These are phyloP conservation scores for Dendrolimus punctatus DNA, from an alignment of 1,140 invertebrate genomes.

Conservation along the genomic window DNA sequence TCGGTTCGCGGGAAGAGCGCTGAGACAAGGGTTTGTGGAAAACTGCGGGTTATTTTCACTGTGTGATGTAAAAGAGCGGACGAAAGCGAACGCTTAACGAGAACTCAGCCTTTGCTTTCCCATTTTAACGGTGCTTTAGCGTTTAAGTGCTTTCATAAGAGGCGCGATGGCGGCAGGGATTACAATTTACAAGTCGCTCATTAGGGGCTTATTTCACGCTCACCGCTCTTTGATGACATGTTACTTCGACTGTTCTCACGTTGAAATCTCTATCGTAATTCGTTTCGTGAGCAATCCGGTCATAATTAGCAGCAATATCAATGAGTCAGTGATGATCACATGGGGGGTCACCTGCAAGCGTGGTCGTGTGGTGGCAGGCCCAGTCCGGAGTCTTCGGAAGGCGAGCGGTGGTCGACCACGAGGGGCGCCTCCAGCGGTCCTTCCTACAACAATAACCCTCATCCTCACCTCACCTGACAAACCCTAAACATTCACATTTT, in stretches of 20 bases:
- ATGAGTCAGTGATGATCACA: background rate
- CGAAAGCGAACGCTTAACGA: constrained; percentile 40
- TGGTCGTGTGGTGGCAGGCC: constrained; percentile 82
- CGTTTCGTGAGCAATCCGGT: no score
- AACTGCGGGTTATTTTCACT: constrained; percentile 37
- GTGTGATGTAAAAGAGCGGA: constrained; percentile 40
- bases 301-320: no score
- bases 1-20: constrained; percentile 22
- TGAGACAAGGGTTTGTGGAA: constrained; percentile 31
- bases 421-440: constrained; percentile 72
- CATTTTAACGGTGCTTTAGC: constrained; percentile 35
- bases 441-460: constrained; percentile 71
- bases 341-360: constrained; percentile 66
- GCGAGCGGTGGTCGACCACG: constrained; percentile 78
- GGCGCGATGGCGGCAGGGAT: constrained; percentile 16
- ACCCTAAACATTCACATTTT: constrained; percentile 8
- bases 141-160: constrained; percentile 30
- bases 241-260: background rate
- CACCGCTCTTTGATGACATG: background rate
- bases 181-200: constrained; percentile 32
- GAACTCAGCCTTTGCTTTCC: constrained; percentile 37
- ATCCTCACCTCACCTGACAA: constrained; percentile 38
- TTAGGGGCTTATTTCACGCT: constrained; percentile 13
- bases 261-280: no score
- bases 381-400: constrained; percentile 88